phyloP scores from a whole-genome alignment of 2,888 invertebrate species.

The Acleris sparsana region DNA sequence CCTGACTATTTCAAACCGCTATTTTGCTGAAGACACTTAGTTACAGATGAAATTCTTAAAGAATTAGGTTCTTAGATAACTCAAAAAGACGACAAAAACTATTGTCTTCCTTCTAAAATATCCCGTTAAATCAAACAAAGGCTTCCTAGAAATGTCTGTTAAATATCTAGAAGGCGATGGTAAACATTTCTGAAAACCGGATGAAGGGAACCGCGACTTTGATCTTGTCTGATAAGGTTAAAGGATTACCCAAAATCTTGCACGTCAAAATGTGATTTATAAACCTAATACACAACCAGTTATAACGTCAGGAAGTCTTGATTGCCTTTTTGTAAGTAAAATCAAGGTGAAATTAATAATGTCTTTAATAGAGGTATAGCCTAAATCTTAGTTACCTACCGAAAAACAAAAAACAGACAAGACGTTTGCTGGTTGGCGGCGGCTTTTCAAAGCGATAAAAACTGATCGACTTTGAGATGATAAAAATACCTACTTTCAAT shows the following conservation, averaged over 20 bases:
- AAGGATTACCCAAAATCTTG: not conserved
- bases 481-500: too few relatives aligned
- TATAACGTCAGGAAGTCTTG: too few relatives aligned
- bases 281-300: not conserved
- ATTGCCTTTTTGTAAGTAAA: too few relatives aligned
- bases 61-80: not conserved
- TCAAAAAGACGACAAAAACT: not conserved
- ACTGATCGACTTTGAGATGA: too few relatives aligned
- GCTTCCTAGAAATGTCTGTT: constrained; percentile 3
- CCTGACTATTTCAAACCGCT: too few relatives aligned
- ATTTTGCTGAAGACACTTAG: too few relatives aligned
- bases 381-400: too few relatives aligned
- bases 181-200: constrained; percentile 18
- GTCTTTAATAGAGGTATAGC: too few relatives aligned
- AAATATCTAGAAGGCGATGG: not conserved
- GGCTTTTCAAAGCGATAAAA: too few relatives aligned
- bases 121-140: constrained; percentile 5
- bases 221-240: constrained; percentile 11
- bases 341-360: too few relatives aligned
- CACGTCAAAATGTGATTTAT: constrained; percentile 5
- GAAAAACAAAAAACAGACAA: too few relatives aligned
- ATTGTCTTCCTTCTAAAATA: not conserved
- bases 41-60: not conserved
- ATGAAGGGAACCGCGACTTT: constrained; percentile 21
- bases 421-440: too few relatives aligned